Conservation (phyloP, 2,113 vertebrate genomes). For the Aplodontia rufa region DNA sequence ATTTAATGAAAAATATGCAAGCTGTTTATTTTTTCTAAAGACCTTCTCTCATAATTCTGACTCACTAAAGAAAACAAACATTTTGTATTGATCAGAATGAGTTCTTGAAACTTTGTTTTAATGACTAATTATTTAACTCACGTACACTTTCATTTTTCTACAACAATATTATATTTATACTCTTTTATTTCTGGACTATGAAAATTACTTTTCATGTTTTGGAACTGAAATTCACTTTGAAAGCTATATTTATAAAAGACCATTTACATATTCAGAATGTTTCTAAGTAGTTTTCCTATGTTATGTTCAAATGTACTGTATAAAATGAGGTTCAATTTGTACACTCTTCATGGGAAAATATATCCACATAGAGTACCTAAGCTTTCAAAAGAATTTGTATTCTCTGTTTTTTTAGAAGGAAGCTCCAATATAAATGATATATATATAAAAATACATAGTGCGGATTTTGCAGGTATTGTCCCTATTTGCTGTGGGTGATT, state of each 20-base stretch:
- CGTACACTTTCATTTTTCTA: neutral
- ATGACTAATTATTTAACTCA: neutral
- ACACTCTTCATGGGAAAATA: slow-evolving; percentile 20
- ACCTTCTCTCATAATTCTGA: neutral
- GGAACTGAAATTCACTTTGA: slow-evolving; percentile 32
- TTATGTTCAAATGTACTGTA: neutral
- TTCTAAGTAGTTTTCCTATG: slow-evolving; percentile 30
- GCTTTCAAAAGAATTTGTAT: neutral
- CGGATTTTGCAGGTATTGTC: neutral
- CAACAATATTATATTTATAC: neutral
- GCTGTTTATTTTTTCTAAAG: neutral
- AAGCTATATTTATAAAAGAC: slow-evolving; percentile 28
- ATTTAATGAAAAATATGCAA: neutral
- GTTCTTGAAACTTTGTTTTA: neutral
- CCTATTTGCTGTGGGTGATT: slow-evolving; percentile 9
- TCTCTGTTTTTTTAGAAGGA: slow-evolving; percentile 7
- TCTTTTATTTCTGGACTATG: neutral
- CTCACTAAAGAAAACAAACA: neutral
- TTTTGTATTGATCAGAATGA: neutral
- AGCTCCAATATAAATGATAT: neutral
- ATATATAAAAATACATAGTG: neutral
- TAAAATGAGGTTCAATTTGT: neutral
- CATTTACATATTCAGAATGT: slow-evolving; percentile 45
- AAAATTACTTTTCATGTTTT: neutral
- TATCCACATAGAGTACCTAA: neutral